These are phyloP conservation scores for Opisthograptis luteolata DNA, from an alignment of 2,888 invertebrate genomes.

Conservation along the genomic window DNA sequence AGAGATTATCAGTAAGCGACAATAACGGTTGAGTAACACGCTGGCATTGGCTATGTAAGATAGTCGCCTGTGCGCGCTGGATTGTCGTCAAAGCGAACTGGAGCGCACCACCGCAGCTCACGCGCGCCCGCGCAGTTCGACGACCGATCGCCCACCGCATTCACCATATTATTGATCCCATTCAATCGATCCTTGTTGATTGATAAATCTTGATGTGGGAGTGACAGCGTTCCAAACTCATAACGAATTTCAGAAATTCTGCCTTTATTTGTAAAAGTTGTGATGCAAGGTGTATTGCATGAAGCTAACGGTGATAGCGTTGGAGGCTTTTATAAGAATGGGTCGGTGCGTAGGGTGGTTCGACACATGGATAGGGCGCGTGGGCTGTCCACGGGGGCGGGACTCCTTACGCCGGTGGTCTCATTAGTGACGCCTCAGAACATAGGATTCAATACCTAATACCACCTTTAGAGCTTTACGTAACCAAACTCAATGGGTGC, in stretches of 20 bases:
- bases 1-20: slow-evolving; percentile 44
- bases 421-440: slow-evolving; percentile 17
- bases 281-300: slow-evolving; percentile 37
- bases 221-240: slow-evolving; percentile 58
- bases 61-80: slow-evolving; percentile 62
- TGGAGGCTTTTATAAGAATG: slow-evolving; percentile 34
- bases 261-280: slow-evolving; percentile 31
- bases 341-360: slow-evolving; percentile 51
- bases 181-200: slow-evolving; percentile 79
- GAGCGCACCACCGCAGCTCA: slow-evolving; percentile 71
- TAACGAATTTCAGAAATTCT: slow-evolving; percentile 35
- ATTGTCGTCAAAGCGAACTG: slow-evolving; percentile 81
- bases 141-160: slow-evolving; percentile 81
- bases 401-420: slow-evolving; percentile 19
- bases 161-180: slow-evolving; percentile 75
- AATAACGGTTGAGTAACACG: slow-evolving; percentile 58
- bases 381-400: slow-evolving; percentile 54
- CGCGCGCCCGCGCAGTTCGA: slow-evolving; percentile 84
- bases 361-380: slow-evolving; percentile 45
- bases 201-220: slow-evolving; percentile 73
- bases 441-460: slow-evolving; percentile 4
- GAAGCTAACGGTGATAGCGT: slow-evolving; percentile 31
- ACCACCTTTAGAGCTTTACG: slow-evolving; percentile 5
- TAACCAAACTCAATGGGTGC: slow-evolving; percentile 16
- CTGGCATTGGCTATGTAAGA: slow-evolving; percentile 58